A percentile compares a stretch with the other conserved stretches of the same genome.
These are phyloP conservation scores for Eupeodes latifasciatus DNA, from an alignment of 2,888 invertebrate species.

Conservation along the genomic window DNA sequence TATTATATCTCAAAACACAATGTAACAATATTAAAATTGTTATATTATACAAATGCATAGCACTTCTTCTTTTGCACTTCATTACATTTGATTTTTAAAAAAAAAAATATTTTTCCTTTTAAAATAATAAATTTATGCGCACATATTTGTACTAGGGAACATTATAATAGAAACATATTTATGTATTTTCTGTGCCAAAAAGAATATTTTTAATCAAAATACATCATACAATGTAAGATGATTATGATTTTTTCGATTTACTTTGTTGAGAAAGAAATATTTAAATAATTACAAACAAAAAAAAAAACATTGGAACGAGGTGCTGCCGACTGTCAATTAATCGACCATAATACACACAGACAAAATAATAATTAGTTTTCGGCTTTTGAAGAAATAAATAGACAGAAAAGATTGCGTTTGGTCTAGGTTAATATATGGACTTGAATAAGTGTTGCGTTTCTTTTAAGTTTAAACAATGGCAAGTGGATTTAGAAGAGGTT, in stretches of 20 bases:
- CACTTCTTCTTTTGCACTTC: neutral
- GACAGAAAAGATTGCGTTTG: neutral
- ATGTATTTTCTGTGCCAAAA: constrained; percentile 7
- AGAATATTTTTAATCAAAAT: neutral
- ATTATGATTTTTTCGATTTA: constrained; percentile 20
- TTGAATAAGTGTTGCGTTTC: too few relatives aligned
- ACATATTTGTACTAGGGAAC: neutral
- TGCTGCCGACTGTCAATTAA: constrained; percentile 15
- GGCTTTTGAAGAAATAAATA: neutral
- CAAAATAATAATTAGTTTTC: neutral
- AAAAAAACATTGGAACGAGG: neutral
- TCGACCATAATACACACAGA: neutral
- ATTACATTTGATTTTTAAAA: constrained; percentile 5
- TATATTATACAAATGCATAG: neutral
- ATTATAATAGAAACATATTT: neutral
- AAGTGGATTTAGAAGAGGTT: too few relatives aligned
- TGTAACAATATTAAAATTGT: neutral
- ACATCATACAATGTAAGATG: constrained; percentile 15
- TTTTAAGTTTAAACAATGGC: too few relatives aligned
- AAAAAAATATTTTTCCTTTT: neutral
- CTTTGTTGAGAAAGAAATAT: neutral
- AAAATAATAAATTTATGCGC: neutral
- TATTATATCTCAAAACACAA: neutral
- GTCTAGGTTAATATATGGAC: neutral
- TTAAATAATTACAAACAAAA: neutral